phyloP scores from a whole-genome alignment of 92 coral and sea anemone species.

The Galaxea fascicularis region DNA sequence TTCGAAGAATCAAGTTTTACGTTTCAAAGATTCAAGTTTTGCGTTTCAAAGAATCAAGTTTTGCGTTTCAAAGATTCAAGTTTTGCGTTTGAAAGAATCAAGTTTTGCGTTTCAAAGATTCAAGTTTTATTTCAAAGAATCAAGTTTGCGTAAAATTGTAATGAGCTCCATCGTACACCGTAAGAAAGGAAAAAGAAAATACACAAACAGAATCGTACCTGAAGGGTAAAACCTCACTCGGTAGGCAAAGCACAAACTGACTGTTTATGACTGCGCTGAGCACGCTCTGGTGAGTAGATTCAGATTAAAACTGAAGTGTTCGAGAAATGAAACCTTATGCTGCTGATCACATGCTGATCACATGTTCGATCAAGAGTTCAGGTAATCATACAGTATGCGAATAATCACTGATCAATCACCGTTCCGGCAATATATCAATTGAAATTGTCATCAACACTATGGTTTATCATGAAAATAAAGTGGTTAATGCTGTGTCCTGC shows the following conservation, averaged over 20 bases:
- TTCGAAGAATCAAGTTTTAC: too few species aligned
- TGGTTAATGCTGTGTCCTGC: background rate
- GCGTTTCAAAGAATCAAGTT: too few species aligned
- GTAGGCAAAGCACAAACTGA: background rate
- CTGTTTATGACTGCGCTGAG: background rate
- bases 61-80: too few species aligned
- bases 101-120: too few species aligned
- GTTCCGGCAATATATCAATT: background rate
- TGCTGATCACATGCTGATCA: background rate
- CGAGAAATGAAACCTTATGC: background rate
- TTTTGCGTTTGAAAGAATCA: too few species aligned
- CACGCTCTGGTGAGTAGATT: background rate
- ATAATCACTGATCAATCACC: background rate
- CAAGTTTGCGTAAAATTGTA: background rate
- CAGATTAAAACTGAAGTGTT: background rate
- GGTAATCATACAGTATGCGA: background rate
- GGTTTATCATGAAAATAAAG: background rate
- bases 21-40: too few species aligned
- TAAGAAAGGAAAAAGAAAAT: background rate
- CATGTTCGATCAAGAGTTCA: background rate
- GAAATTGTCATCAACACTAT: background rate
- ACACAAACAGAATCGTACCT: background rate
- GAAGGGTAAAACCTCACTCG: conserved; percentile 7
- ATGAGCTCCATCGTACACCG: too few species aligned
- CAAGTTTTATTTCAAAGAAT: background rate